Percentiles rank a stretch among this genome's conserved stretches.
Conservation (phyloP, 2,797 vertebrate genomes). For the Peromyscus eremicus region DNA sequence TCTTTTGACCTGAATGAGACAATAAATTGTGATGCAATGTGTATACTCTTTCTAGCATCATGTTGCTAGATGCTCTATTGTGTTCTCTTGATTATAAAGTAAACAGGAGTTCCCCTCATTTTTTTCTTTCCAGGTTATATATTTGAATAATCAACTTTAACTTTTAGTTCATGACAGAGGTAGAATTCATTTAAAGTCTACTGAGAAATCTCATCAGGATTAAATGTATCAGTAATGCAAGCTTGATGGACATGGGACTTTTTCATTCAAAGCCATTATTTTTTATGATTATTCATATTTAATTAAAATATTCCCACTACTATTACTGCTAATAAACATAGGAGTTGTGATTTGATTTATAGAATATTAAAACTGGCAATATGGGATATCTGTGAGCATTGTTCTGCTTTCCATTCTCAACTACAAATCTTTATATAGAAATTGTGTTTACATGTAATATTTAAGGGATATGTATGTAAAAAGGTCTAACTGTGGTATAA, state of each 20-base stretch:
- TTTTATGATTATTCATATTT: conserved; percentile 3
- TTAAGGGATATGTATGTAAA: not conserved
- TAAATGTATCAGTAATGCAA: not conserved
- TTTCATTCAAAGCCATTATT: not conserved
- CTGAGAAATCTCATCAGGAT: not conserved
- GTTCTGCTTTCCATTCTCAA: not conserved
- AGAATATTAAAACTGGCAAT: not conserved
- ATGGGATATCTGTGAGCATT: not conserved
- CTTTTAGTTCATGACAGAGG: not conserved
- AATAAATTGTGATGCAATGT: not conserved
- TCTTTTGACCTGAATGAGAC: not conserved
- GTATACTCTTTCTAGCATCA: not conserved
- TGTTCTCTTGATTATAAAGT: not conserved
- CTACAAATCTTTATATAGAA: not conserved
- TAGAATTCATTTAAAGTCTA: not conserved
- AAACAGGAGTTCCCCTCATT: too few relatives aligned
- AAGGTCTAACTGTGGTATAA: not conserved
- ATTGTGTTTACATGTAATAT: not conserved
- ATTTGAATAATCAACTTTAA: conserved; percentile 14
- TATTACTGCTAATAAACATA: not conserved
- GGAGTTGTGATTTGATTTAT: not conserved
- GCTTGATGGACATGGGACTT: too few relatives aligned
- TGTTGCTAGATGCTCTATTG: not conserved
- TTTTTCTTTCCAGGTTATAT: not conserved
- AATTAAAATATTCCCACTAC: conserved; percentile 13